Evolutionary conservation across 1,140 invertebrate species (phyloP), one percentile per base, ranked within the genome.

Genomic region (Brachionus rubens): DNA sequence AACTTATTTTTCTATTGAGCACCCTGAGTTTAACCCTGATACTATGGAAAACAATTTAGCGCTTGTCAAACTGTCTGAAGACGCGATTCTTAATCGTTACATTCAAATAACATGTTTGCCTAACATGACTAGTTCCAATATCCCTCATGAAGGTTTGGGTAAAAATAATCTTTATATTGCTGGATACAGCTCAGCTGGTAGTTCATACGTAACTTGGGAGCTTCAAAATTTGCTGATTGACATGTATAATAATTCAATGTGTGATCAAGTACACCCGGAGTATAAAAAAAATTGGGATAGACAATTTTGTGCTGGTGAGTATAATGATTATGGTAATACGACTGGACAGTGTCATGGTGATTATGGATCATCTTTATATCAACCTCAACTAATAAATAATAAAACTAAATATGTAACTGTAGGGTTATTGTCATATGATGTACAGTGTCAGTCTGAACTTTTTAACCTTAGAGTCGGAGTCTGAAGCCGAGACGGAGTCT

Each of bases 261-360:
- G 68, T 40, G 28, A 33, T 19, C 26, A 40, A 5, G 50, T 72
- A 16, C n/a, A n/a, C 41, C 30, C 43, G 19, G 47, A 50, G n/a
- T 50, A 72, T 2, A 26, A 43, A 12, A 48, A 54, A 72, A 54
- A 72, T 54, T 72, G 68, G 68, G 33, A 72, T 21, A 36, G 26
- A n/a, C 68, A 72, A 54, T 72, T 72, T 40, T 72, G 68, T 48
- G 68, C 21, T 14, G 68, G 68, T 33, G 68, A 72, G 40, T 72
- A 72, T 30, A 33, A 72, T 72, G 7, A 16, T 12, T 36, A 52
- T 28, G 21, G 9, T 7, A 72, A 72, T 72, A 14, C 19, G 28
- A 72, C 68, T 10, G 68, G 30, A 14, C 9, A 30, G 24, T 72
- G 68, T 30, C 68, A 48, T 50, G 68, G 68, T 30, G 68, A 72